These are phyloP conservation scores for Lethenteron camtschaticum DNA, from an alignment of 2,113 vertebrate species.

Conservation along the genomic window DNA sequence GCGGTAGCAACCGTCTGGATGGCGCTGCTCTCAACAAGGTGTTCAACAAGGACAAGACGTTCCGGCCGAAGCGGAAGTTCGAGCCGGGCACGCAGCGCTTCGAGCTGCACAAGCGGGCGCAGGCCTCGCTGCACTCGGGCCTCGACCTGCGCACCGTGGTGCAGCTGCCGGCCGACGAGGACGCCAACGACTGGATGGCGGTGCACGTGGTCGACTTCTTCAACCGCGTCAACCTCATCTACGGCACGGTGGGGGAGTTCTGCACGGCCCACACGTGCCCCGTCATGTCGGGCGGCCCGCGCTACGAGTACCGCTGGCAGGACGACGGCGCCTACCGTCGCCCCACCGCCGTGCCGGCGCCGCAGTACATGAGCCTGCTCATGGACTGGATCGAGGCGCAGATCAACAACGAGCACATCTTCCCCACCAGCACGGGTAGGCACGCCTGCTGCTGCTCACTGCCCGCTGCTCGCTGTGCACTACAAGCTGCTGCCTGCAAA, in stretches of 20 bases:
- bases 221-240: constrained; percentile 96
- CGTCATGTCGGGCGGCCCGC: constrained; percentile 72
- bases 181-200: constrained; percentile 83
- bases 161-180: constrained; percentile 60
- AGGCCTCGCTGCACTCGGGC: constrained; percentile 73
- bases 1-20: constrained; percentile 18
- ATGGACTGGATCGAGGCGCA: constrained; percentile 98
- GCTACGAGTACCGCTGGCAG: constrained; percentile 93
- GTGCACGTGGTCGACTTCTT: constrained; percentile 98
- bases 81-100: constrained; percentile 87
- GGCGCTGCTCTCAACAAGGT: constrained; percentile 78
- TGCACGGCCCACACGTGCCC: constrained; percentile 75
- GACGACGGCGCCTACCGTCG: constrained; percentile 63
- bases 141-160: constrained; percentile 74
- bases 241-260: constrained; percentile 76
- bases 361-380: constrained; percentile 82
- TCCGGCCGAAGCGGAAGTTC: constrained; percentile 92
- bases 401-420: constrained; percentile 86
- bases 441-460: neutral
- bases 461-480: neutral
- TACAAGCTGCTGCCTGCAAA: no score
- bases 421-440: constrained; percentile 82
- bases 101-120: constrained; percentile 83
- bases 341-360: constrained; percentile 60
- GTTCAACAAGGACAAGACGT: constrained; percentile 93